Percentiles rank a stretch among this genome's conserved stretches.
Evolutionary conservation across 2,113 vertebrate genomes (phyloP).

Genomic region (Bucco capensis): DNA sequence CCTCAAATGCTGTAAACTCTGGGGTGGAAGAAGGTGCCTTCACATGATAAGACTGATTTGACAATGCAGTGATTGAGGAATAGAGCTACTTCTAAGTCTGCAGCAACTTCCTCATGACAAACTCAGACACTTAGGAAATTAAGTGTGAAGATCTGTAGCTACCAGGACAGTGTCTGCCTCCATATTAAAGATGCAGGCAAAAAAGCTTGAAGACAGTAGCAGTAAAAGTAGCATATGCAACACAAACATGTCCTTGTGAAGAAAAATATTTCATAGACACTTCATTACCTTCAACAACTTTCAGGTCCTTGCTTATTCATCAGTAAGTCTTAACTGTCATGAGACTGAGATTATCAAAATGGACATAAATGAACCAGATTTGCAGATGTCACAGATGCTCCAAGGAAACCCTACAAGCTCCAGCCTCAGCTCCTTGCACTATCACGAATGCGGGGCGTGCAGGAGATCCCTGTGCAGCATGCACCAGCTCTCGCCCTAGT

Average conservation of each 20-base stretch:
- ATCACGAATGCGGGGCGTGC: background rate
- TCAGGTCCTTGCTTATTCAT: conserved; percentile 38
- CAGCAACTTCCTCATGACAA: background rate
- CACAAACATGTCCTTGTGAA: conserved; percentile 31
- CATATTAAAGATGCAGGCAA: conserved; percentile 38
- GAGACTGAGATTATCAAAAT: background rate
- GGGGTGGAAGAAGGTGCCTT: background rate
- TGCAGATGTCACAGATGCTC: background rate
- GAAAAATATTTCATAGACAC: conserved; percentile 34
- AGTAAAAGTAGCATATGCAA: conserved; percentile 29
- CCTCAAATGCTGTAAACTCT: background rate
- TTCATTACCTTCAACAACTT: conserved; percentile 49
- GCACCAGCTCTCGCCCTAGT: background rate
- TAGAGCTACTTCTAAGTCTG: background rate
- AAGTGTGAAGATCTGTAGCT: background rate
- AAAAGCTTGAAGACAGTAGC: conserved; percentile 17
- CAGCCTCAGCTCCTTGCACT: background rate
- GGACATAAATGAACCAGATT: background rate
- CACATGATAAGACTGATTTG: background rate
- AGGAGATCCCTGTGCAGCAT: background rate
- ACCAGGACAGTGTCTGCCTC: background rate
- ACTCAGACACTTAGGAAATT: background rate
- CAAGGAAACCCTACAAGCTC: background rate
- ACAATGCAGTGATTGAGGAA: background rate
- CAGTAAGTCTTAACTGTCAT: background rate